A percentile compares a stretch with the other conserved stretches of the same genome.
Evolutionary conservation across 2,888 invertebrate genomes (phyloP).

Genomic region (Cheilosia pagana): DNA sequence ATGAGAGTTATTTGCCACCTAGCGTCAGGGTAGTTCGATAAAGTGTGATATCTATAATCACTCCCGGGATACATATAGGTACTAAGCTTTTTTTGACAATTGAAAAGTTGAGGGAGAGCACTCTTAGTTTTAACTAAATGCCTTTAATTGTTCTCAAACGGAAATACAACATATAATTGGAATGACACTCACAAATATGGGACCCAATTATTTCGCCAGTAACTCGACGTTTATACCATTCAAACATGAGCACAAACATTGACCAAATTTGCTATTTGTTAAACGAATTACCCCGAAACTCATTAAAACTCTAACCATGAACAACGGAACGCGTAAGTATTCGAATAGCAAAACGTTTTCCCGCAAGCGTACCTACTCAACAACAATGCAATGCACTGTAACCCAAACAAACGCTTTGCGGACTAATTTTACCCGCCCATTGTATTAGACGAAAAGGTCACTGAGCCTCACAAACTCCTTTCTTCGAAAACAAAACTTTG

Average conservation of each 20-base stretch:
- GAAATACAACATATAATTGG: too few relatives aligned
- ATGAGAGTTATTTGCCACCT: too few relatives aligned
- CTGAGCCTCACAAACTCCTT: slow-evolving; percentile 50
- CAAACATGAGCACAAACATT: background rate
- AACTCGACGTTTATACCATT: too few relatives aligned
- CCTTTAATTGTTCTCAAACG: too few relatives aligned
- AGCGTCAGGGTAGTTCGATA: too few relatives aligned
- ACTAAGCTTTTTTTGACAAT: too few relatives aligned
- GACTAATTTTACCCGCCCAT: slow-evolving; percentile 3
- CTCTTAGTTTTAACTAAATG: too few relatives aligned
- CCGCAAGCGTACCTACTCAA: slow-evolving; percentile 8
- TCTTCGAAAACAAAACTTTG: slow-evolving; percentile 27
- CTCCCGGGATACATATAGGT: too few relatives aligned
- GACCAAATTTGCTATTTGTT: background rate
- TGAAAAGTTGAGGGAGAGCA: too few relatives aligned
- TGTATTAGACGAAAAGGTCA: slow-evolving; percentile 46
- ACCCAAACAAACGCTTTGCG: slow-evolving; percentile 12
- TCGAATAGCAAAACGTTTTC: slow-evolving; percentile 25
- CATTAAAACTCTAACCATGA: slow-evolving; percentile 29
- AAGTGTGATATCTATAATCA: too few relatives aligned
- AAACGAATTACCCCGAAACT: slow-evolving; percentile 11
- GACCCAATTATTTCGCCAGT: too few relatives aligned
- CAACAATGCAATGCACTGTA: slow-evolving; percentile 5
- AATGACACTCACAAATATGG: too few relatives aligned
- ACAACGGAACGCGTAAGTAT: background rate